A percentile compares a stretch with the other conserved stretches of the same genome.
Conservation (phyloP, 2,888 invertebrate species). For the Zaprionus lineosus region DNA sequence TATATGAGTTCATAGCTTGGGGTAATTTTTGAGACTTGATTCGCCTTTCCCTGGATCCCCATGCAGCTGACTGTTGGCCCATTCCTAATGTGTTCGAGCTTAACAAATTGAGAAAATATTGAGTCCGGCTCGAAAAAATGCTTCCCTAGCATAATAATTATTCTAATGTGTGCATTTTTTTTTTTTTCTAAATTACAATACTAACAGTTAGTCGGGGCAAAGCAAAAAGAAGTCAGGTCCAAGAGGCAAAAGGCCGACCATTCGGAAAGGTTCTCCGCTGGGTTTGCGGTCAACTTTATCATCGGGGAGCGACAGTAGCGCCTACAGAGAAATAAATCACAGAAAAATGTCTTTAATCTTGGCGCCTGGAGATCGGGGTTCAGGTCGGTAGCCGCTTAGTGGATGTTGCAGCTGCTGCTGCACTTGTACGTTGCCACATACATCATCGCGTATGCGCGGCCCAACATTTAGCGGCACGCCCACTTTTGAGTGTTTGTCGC, state of each 20-base stretch:
- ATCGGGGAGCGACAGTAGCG: constrained; percentile 52
- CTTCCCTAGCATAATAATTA: too few relatives aligned
- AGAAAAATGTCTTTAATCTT: constrained; percentile 74
- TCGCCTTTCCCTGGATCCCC: too few relatives aligned
- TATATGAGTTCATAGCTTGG: too few relatives aligned
- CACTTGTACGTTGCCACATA: constrained; percentile 42
- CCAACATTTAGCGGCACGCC: constrained; percentile 63
- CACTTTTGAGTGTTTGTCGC: constrained; percentile 72
- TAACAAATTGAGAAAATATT: too few relatives aligned
- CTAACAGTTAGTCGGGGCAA: not conserved
- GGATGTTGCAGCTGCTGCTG: constrained; percentile 1
- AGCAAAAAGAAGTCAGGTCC: not conserved
- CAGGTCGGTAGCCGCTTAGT: constrained; percentile 23
- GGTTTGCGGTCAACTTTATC: constrained; percentile 9
- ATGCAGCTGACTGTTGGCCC: too few relatives aligned
- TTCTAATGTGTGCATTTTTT: not conserved
- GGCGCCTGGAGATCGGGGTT: constrained; percentile 54
- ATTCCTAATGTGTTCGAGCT: too few relatives aligned
- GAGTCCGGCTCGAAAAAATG: too few relatives aligned
- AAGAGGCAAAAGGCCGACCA: too few relatives aligned
- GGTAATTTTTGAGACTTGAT: too few relatives aligned
- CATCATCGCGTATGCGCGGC: constrained; percentile 59
- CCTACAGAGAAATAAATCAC: constrained; percentile 72
- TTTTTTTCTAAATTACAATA: not conserved
- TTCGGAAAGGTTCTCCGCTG: too few relatives aligned